phyloP scores from a whole-genome alignment of 37 sponge, comb jelly and placozoan genomes.

The Eunapius fragilis region DNA sequence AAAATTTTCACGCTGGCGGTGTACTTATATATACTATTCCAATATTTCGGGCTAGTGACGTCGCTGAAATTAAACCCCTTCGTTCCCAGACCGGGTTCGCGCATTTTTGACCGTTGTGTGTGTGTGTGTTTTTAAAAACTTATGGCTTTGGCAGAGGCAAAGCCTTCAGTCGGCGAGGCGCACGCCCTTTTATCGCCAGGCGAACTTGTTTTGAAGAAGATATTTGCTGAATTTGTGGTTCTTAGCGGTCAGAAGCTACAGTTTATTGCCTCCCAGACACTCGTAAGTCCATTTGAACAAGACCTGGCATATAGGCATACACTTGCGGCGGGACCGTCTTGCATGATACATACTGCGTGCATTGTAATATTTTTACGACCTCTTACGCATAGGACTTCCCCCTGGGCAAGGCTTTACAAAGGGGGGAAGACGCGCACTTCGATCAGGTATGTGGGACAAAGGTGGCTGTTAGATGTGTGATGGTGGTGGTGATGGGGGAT shows the following conservation, averaged over 20 bases:
- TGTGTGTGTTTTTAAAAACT: not conserved
- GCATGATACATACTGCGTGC: not conserved
- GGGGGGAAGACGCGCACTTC: slow-evolving; percentile 83
- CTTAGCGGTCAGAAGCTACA: slow-evolving; percentile 78
- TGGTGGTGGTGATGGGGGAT: not conserved
- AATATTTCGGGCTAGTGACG: no score
- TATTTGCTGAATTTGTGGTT: slow-evolving; percentile 91
- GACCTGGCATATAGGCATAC: not conserved
- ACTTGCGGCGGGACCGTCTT: not conserved
- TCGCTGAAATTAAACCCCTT: no score
- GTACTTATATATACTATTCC: no score
- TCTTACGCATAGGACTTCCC: slow-evolving; percentile 47
- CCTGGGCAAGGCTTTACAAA: slow-evolving; percentile 70
- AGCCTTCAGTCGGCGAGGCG: slow-evolving; percentile 18
- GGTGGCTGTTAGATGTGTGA: not conserved
- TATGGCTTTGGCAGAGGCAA: slow-evolving; percentile 48
- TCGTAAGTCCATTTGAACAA: slow-evolving; percentile 43
- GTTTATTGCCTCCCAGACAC: slow-evolving; percentile 47
- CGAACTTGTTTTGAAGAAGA: slow-evolving; percentile 89
- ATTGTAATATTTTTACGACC: not conserved
- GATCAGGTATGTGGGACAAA: slow-evolving; percentile 68
- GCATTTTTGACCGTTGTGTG: no score
- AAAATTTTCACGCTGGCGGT: no score
- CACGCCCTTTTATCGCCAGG: slow-evolving; percentile 66
- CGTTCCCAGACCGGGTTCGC: no score